Conservation (phyloP, 92 coral and sea anemone genomes). For the Heteractis magnifica region DNA sequence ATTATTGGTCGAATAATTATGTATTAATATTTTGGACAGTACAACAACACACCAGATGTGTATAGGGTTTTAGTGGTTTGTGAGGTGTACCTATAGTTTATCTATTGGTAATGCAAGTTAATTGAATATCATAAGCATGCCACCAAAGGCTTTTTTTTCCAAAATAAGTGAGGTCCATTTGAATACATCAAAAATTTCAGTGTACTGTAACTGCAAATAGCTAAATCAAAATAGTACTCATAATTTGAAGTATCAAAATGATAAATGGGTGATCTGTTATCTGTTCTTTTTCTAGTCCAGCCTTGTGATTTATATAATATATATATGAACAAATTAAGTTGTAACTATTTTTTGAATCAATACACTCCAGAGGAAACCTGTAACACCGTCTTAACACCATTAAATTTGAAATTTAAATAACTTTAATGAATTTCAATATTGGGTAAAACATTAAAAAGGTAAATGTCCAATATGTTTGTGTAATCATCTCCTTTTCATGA, state of each 20-base stretch:
- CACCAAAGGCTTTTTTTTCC: background rate
- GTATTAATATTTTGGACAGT: background rate
- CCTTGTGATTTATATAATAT: background rate
- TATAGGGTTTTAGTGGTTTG: background rate
- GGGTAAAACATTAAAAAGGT: too few species aligned
- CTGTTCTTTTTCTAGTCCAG: background rate
- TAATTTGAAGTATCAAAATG: background rate
- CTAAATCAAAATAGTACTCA: background rate
- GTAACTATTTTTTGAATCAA: too few species aligned
- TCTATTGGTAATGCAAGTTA: background rate
- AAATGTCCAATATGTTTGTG: too few species aligned
- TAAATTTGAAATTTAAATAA: too few species aligned
- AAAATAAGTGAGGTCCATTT: background rate
- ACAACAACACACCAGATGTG: background rate
- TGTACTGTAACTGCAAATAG: background rate
- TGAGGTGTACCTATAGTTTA: background rate
- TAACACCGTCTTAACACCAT: too few species aligned
- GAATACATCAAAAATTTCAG: background rate
- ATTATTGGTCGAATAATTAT: background rate
- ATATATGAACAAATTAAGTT: too few species aligned
- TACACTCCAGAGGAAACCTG: too few species aligned
- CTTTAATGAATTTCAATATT: too few species aligned
- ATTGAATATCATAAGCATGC: background rate
- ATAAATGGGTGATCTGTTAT: background rate
- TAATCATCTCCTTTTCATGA: too few species aligned